Evolutionary conservation across 2,113 vertebrate genomes (phyloP), one percentile per base, ranked within the genome.

Genomic region (Loxodonta africana): DNA sequence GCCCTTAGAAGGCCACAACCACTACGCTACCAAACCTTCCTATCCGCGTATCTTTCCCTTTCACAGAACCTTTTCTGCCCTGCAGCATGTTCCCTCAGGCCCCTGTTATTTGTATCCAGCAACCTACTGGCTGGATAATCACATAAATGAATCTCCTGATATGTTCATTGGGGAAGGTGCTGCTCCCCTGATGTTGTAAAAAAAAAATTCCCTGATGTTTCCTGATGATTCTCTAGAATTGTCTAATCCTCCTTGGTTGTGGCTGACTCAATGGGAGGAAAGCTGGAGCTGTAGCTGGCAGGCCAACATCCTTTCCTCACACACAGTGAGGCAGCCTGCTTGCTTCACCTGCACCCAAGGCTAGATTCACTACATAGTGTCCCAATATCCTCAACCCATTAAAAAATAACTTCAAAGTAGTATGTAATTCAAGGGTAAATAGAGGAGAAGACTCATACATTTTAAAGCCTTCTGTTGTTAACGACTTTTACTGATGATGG

Each of bases 401-500:
- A 86, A 81, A 98, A 97, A 94, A 76, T 83, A 86, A 92, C 94
- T 98, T 82, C n/a, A 92, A 97, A 97, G 71, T 51, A 41, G 23
- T 94, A 94, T 93, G 73, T 46, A 93, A 94, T 80, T 91, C 95
- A 98, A 97, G 46, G 95, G 82, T 48, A 98, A 98, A 97, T 65
- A 92, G 93, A 94, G 86, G 87, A 98, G 92, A 98, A 96, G 96
- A 67, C 74, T 62, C 88, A 88, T 90, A 94, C 92, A 96, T 97
- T 86, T 81, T 97, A 97, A 98, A 98, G 97, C 46, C 83, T 98
- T 98, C 89, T 60, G 90, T 98, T 98, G 93, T 96, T 94, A 96
- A 96, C 95, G 83, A 94, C 85, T 98, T 98, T 91, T 83, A 82
- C 98, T 98, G 98, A 99, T 97, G 97, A 95, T 98, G 98, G 98